Evolutionary conservation across 2,797 vertebrate species (phyloP).

Genomic region (Passerculus sandwichensis): DNA sequence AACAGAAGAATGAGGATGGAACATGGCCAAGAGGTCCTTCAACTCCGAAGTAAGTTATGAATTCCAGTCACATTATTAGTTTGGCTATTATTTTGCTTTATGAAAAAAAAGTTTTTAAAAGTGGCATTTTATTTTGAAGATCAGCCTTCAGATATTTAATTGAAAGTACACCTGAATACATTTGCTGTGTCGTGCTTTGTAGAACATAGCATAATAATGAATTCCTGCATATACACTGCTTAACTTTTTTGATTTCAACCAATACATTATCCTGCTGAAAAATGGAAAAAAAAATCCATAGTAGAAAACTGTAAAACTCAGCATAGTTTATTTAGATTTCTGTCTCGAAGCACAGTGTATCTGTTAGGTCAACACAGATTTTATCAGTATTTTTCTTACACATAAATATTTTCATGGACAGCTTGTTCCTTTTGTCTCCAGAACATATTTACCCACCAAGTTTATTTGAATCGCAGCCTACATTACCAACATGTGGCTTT

Average conservation of each 20-base stretch:
- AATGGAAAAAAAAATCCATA: neutral
- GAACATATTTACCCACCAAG: neutral
- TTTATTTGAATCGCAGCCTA: neutral
- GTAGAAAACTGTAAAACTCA: neutral
- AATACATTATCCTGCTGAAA: neutral
- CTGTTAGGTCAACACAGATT: neutral
- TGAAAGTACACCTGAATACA: neutral
- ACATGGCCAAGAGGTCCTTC: constrained; percentile 94
- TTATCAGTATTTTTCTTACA: neutral
- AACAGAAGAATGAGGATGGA: constrained; percentile 97
- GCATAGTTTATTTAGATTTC: neutral
- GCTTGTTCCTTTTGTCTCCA: constrained; percentile 4
- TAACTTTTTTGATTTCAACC: neutral
- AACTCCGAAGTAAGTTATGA: constrained; percentile 89
- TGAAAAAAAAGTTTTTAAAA: neutral
- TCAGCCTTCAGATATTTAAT: neutral
- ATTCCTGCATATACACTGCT: neutral
- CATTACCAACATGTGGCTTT: neutral
- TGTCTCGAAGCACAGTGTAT: neutral
- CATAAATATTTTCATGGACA: neutral
- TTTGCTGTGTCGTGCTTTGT: neutral
- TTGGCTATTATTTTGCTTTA: neutral
- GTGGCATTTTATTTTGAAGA: neutral
- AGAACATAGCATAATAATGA: neutral
- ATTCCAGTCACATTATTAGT: neutral